phyloP scores from a whole-genome alignment of 35 echinoderm and acorn worm genomes.

The Holothuria glaberrima region DNA sequence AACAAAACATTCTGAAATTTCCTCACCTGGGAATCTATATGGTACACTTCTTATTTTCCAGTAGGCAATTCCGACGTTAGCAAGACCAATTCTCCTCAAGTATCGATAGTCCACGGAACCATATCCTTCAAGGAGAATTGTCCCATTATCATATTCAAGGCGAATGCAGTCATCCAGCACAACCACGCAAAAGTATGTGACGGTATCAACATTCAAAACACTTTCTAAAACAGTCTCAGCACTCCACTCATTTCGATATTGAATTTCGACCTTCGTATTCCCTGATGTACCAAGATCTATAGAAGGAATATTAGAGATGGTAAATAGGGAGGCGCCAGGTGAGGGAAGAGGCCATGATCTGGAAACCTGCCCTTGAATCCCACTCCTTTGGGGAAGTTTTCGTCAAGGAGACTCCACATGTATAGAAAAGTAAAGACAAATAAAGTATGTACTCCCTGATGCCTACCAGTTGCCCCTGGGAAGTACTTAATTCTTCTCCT shows the following conservation, averaged over 20 bases:
- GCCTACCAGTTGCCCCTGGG: too few species aligned
- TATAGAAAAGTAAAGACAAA: too few species aligned
- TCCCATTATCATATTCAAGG: background rate
- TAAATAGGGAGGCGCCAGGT: too few species aligned
- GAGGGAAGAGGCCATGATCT: too few species aligned
- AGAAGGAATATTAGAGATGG: background rate
- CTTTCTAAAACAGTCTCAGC: background rate
- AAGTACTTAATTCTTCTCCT: too few species aligned
- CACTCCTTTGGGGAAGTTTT: too few species aligned
- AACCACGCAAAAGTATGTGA: background rate
- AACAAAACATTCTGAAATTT: too few species aligned
- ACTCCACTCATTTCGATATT: background rate
- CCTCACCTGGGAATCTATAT: slow-evolving; percentile 21
- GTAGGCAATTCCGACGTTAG: background rate
- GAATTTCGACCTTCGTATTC: background rate
- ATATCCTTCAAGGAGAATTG: background rate
- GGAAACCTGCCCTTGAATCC: too few species aligned
- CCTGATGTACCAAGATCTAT: background rate
- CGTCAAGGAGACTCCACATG: too few species aligned
- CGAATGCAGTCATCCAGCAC: background rate
- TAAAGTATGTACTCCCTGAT: too few species aligned
- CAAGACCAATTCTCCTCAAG: background rate
- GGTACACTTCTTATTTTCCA: slow-evolving; percentile 4
- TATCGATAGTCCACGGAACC: background rate
- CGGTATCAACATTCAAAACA: background rate